Percentiles rank a stretch among this genome's conserved stretches.
Conservation (phyloP, 2,113 vertebrate genomes). For the Myocastor coypus region DNA sequence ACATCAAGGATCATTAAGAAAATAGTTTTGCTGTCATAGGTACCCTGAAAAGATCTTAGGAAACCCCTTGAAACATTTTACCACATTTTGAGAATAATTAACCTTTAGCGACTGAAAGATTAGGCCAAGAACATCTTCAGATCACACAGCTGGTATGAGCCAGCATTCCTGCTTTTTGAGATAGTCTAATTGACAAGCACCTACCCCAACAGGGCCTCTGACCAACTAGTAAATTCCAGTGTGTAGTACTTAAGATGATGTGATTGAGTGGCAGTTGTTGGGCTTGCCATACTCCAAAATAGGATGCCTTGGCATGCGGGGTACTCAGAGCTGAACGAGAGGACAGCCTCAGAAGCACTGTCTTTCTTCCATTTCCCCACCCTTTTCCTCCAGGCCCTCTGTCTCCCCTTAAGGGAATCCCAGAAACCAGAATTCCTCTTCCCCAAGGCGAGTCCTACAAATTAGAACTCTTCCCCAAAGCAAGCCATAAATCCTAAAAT, state of each 20-base stretch:
- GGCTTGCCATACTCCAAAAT: no score
- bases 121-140: not conserved
- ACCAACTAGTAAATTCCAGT: not conserved
- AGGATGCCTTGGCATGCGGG: not conserved
- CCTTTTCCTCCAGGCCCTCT: not conserved
- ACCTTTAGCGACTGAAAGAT: not conserved
- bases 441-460: not conserved
- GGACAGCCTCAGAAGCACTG: not conserved
- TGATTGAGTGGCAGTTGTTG: not conserved
- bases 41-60: not conserved
- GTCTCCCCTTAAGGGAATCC: not conserved
- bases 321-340: not conserved
- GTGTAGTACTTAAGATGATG: not conserved
- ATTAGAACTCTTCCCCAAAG: constrained; percentile 36
- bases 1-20: not conserved
- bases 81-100: not conserved
- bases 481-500: constrained; percentile 31
- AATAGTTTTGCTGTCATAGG: not conserved
- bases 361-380: not conserved
- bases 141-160: not conserved
- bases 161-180: not conserved
- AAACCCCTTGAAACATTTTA: not conserved
- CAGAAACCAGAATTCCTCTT: not conserved
- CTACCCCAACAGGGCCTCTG: not conserved
- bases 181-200: not conserved